These are phyloP conservation scores for Drosophila recens DNA, from an alignment of 2,888 invertebrate genomes.

Conservation along the genomic window DNA sequence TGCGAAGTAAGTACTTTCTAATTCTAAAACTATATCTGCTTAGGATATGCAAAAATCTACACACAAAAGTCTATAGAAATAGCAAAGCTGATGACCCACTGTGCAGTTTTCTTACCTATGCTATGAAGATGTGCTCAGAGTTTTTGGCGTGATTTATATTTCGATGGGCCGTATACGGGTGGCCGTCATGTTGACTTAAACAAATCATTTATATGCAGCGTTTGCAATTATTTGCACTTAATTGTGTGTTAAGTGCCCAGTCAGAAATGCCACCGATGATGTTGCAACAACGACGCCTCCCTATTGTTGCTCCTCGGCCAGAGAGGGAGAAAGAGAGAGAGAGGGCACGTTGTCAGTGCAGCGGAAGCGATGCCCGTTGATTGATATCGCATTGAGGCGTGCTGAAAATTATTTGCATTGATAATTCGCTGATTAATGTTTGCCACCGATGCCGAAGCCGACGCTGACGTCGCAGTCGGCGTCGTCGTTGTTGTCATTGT, in stretches of 20 bases:
- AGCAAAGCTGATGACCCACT: neutral
- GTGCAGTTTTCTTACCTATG: conserved; percentile 28
- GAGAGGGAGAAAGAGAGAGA: neutral
- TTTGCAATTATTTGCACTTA: conserved; percentile 84
- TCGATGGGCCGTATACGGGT: conserved; percentile 13
- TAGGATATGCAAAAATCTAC: too few species aligned
- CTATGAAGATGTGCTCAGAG: conserved; percentile 59
- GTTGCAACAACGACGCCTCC: conserved; percentile 4
- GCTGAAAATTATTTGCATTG: conserved; percentile 82
- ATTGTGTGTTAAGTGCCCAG: conserved; percentile 84
- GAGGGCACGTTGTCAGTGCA: conserved; percentile 52
- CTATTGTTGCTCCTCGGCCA: neutral
- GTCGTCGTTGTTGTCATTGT: neutral
- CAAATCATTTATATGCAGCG: conserved; percentile 84
- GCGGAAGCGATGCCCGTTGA: conserved; percentile 79
- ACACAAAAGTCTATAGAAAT: neutral
- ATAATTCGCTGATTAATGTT: conserved; percentile 82
- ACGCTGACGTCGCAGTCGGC: neutral
- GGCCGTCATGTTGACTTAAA: conserved; percentile 79
- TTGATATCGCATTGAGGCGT: conserved; percentile 82
- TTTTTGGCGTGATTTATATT: conserved; percentile 63
- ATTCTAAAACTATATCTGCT: too few species aligned
- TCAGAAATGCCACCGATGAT: conserved; percentile 46
- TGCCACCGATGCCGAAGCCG: conserved; percentile 64
- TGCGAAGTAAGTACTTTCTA: too few species aligned